phyloP scores from a whole-genome alignment of 2,888 invertebrate species.

The Watsonalla cultraria region DNA sequence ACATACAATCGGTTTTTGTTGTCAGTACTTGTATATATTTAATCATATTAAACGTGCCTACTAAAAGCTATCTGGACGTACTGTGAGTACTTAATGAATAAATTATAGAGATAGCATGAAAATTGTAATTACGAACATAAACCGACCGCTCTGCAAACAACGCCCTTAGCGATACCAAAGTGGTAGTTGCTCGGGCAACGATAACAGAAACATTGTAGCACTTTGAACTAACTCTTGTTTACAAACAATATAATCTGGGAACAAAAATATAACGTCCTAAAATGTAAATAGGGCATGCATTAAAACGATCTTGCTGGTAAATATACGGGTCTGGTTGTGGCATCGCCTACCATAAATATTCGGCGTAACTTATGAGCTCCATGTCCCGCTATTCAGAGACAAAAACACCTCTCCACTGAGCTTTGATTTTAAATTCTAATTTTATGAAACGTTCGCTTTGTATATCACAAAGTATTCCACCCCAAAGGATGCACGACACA shows the following conservation, averaged over 20 bases:
- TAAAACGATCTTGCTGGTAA: slow-evolving; percentile 51
- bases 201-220: background rate
- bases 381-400: slow-evolving; percentile 47
- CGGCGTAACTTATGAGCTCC: slow-evolving; percentile 58
- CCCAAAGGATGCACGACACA: background rate
- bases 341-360: slow-evolving; percentile 63
- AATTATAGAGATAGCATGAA: slow-evolving; percentile 1
- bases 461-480: slow-evolving; percentile 56
- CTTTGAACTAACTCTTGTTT: background rate
- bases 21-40: background rate
- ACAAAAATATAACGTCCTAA: slow-evolving; percentile 1
- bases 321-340: slow-evolving; percentile 57
- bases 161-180: background rate
- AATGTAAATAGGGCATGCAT: slow-evolving; percentile 28
- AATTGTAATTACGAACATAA: slow-evolving; percentile 1
- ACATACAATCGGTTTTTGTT: background rate
- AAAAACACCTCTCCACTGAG: slow-evolving; percentile 65
- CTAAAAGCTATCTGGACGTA: background rate
- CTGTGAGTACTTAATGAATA: background rate
- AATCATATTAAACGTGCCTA: background rate
- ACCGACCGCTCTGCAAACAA: background rate
- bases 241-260: slow-evolving; percentile 1
- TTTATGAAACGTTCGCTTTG: slow-evolving; percentile 67
- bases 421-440: slow-evolving; percentile 75
- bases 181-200: background rate